phyloP scores from a whole-genome alignment of 2,888 invertebrate species.

The Smittia aterrima region DNA sequence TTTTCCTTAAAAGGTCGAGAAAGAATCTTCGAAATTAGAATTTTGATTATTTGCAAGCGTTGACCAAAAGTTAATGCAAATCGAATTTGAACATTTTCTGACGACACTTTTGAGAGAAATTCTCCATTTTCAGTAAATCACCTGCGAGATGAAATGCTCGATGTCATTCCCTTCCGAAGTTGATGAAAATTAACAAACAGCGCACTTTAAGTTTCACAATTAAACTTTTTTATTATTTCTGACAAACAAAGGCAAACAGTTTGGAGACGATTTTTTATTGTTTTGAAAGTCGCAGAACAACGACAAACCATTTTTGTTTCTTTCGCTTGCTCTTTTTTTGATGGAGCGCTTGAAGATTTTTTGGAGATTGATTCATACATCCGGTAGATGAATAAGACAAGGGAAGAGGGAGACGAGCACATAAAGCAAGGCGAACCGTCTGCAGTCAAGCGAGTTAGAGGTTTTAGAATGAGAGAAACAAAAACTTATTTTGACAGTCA shows the following conservation, averaged over 20 bases:
- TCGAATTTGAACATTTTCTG: not conserved
- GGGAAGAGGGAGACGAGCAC: not conserved
- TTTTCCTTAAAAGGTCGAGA: not conserved
- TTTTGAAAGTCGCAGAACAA: constrained; percentile 14
- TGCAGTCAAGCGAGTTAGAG: not conserved
- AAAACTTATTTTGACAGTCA: not conserved
- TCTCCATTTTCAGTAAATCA: not conserved
- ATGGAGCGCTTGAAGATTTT: constrained; percentile 30
- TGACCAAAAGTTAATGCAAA: not conserved
- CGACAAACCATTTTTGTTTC: constrained; percentile 36
- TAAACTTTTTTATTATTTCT: not conserved
- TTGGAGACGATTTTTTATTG: constrained; percentile 29
- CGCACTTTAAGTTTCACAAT: constrained; percentile 10
- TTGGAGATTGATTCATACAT: constrained; percentile 39
- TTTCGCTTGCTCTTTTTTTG: constrained; percentile 13
- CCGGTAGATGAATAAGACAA: constrained; percentile 26
- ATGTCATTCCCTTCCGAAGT: not conserved
- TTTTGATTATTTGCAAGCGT: not conserved
- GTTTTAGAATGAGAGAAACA: not conserved
- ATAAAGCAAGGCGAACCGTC: not conserved
- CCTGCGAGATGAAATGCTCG: not conserved
- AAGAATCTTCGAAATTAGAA: not conserved
- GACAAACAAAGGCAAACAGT: not conserved
- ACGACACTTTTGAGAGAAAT: not conserved
- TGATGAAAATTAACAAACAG: constrained; percentile 20